These are phyloP conservation scores for Eupithecia subfuscata DNA, from an alignment of 2,888 invertebrate genomes.

Conservation along the genomic window DNA sequence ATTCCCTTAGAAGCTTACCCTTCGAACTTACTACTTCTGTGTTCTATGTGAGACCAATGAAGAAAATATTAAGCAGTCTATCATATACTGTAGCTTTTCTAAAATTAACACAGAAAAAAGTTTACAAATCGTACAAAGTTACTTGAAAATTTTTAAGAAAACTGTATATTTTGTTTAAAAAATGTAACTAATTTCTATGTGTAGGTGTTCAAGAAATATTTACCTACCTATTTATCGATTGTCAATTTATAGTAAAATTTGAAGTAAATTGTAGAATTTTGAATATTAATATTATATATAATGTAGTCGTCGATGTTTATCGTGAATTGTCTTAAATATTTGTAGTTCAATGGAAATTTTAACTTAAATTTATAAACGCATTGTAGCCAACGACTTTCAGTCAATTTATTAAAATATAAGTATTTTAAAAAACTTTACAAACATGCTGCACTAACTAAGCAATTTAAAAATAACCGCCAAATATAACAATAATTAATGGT, in stretches of 20 bases:
- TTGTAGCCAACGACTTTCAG: conserved; percentile 26
- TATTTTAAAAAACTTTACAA: not conserved
- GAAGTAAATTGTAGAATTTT: conserved; percentile 48
- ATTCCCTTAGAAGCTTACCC: conserved; percentile 27
- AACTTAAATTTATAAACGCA: conserved; percentile 16
- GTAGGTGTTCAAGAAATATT: conserved; percentile 19
- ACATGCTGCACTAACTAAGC: not conserved
- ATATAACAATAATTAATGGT: conserved; percentile 11
- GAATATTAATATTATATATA: conserved; percentile 22
- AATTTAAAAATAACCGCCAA: conserved; percentile 3
- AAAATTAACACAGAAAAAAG: conserved; percentile 33
- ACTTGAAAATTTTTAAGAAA: not conserved
- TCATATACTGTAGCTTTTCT: conserved; percentile 63
- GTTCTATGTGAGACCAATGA: conserved; percentile 58
- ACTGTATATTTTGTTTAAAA: conserved; percentile 4
- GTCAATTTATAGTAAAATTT: conserved; percentile 40
- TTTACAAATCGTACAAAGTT: not conserved
- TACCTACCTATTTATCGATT: conserved; percentile 29
- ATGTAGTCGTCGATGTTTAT: conserved; percentile 44
- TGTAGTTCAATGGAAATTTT: conserved; percentile 41
- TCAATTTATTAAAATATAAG: conserved; percentile 22
- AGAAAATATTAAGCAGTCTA: conserved; percentile 41
- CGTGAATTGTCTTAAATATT: conserved; percentile 50
- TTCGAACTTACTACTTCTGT: conserved; percentile 46
- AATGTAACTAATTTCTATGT: not conserved